These are phyloP conservation scores for Sebastes matsubarae DNA, from an alignment of 2,797 vertebrate genomes.

Conservation along the genomic window DNA sequence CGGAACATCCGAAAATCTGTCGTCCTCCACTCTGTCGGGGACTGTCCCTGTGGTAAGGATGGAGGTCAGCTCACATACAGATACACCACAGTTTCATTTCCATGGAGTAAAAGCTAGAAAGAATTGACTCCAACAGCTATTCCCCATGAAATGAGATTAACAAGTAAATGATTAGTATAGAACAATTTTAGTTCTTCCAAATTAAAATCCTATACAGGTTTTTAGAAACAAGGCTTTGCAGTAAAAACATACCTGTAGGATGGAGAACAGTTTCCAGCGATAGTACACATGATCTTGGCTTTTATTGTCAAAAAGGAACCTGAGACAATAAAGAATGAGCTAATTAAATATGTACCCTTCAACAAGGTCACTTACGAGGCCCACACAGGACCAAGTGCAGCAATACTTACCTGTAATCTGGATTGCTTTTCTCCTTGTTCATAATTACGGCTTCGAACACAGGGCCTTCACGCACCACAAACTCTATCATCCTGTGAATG, in stretches of 20 bases:
- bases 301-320: conserved; percentile 89
- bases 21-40: conserved; percentile 82
- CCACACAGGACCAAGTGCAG: background rate
- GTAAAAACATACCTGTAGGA: conserved; percentile 80
- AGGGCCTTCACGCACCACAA: conserved; percentile 88
- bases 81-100: background rate
- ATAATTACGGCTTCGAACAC: conserved; percentile 89
- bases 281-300: conserved; percentile 88
- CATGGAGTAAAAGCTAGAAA: background rate
- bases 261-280: conserved; percentile 86
- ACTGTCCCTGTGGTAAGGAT: conserved; percentile 75
- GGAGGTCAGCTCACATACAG: background rate
- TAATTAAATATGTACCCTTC: background rate
- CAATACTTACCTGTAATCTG: conserved; percentile 80
- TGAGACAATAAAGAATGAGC: conserved; percentile 38
- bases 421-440: conserved; percentile 86
- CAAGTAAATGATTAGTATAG: background rate
- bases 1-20: conserved; percentile 85
- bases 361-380: background rate
- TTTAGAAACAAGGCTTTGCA: background rate
- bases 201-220: background rate
- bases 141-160: background rate
- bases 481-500: conserved; percentile 89
- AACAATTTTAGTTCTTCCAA: background rate
- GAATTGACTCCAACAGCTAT: background rate